Conservation (phyloP, 1,140 invertebrate species). For the Rhopalosiphum maidis region DNA sequence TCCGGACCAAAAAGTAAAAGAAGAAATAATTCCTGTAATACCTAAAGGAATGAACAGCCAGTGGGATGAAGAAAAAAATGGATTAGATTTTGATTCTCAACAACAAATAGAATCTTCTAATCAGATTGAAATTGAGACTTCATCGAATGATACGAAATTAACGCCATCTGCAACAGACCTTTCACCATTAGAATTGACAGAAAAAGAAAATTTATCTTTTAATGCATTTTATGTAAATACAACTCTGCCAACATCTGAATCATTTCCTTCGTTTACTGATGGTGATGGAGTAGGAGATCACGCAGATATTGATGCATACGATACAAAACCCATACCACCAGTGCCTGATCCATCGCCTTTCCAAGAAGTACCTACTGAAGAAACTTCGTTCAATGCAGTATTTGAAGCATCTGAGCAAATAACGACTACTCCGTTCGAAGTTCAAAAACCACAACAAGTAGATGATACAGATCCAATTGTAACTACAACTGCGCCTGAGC, state of each 20-base stretch:
- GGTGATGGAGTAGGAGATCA: not conserved
- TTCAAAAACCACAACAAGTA: not conserved
- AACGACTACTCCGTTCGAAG: not conserved
- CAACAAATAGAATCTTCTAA: not conserved
- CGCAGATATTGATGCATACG: not conserved
- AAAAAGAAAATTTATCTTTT: not conserved
- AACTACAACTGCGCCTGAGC: not conserved
- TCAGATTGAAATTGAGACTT: not conserved
- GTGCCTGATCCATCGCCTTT: slow-evolving; percentile 34
- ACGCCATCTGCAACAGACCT: not conserved
- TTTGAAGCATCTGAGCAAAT: not conserved
- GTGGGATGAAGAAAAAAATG: slow-evolving; percentile 29
- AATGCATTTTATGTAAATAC: not conserved
- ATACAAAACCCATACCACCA: slow-evolving; percentile 2
- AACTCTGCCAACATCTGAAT: not conserved
- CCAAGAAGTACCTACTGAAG: not conserved
- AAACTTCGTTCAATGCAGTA: not conserved
- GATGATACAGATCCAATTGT: not conserved
- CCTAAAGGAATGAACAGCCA: too few species aligned
- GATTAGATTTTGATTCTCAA: slow-evolving; percentile 11
- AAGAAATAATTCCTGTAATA: not conserved
- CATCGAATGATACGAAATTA: not conserved
- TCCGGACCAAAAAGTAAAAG: not conserved
- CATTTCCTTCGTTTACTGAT: not conserved
- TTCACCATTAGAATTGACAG: not conserved